Conservation (phyloP, 2,113 vertebrate species). For the Clarias macrocephalus region DNA sequence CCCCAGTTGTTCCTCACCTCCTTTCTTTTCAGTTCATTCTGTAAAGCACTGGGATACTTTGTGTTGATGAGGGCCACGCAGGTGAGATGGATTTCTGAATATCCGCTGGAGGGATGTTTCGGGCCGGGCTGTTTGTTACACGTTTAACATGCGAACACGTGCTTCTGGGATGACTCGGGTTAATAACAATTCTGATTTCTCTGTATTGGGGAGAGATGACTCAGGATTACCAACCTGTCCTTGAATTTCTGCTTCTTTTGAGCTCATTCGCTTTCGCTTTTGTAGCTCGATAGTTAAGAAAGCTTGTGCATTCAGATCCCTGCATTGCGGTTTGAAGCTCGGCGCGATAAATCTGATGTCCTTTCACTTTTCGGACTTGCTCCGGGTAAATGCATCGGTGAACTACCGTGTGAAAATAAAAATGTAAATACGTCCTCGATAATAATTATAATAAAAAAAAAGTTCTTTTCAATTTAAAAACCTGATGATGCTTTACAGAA, state of each 20-base stretch:
- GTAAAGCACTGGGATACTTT: not conserved
- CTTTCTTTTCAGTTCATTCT: conserved; percentile 6
- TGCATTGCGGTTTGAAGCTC: too few relatives aligned
- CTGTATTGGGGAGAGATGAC: not conserved
- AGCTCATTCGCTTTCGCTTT: not conserved
- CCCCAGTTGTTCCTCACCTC: not conserved
- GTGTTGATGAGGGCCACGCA: conserved; percentile 27
- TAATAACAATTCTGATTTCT: conserved; percentile 22
- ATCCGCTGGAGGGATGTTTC: not conserved
- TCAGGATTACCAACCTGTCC: not conserved
- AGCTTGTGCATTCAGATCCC: not conserved
- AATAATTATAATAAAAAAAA: too few relatives aligned
- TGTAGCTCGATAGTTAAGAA: not conserved
- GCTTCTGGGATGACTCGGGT: conserved; percentile 16
- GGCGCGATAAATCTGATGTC: not conserved
- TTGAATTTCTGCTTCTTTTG: not conserved
- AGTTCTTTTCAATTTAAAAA: not conserved
- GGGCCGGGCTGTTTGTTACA: conserved; percentile 16
- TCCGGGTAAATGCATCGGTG: not conserved
- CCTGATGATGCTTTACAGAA: not conserved
- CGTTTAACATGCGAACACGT: conserved; percentile 15
- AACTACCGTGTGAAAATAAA: not conserved
- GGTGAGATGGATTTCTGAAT: conserved; percentile 32
- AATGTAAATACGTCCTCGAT: not conserved
- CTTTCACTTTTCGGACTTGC: not conserved